These are phyloP conservation scores for Oreochromis aureus DNA, from an alignment of 2,113 vertebrate species.

Conservation along the genomic window DNA sequence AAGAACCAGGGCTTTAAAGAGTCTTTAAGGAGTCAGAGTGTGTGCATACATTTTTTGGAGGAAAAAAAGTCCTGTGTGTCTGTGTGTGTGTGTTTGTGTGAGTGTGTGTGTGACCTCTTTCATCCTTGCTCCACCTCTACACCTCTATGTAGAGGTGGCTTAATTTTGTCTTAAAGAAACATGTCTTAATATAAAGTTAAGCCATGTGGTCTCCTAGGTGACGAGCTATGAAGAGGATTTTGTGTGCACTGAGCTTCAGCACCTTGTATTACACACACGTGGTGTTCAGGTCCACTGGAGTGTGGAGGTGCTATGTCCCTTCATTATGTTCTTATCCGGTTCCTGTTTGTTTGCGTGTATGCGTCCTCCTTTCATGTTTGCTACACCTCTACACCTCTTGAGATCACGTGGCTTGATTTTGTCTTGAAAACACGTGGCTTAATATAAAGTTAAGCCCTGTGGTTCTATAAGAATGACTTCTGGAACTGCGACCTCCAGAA, in stretches of 20 bases:
- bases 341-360: no score
- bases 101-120: neutral
- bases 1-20: neutral
- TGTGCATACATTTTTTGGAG: neutral
- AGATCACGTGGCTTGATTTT: slow-evolving; percentile 11
- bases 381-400: no score
- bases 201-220: neutral
- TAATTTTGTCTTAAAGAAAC: neutral
- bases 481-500: neutral
- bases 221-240: neutral
- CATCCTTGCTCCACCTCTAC: neutral
- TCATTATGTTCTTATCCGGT: no score
- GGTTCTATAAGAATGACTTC: neutral
- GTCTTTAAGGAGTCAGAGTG: neutral
- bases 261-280: no score
- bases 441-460: neutral
- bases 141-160: neutral
- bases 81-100: neutral
- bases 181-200: neutral
- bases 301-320: no score
- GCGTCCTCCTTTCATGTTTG: no score
- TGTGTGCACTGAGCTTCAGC: neutral
- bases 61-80: neutral
- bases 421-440: neutral
- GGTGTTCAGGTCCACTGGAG: no score